These are phyloP conservation scores for Muscina levida DNA, from an alignment of 2,888 invertebrate species.

Conservation along the genomic window DNA sequence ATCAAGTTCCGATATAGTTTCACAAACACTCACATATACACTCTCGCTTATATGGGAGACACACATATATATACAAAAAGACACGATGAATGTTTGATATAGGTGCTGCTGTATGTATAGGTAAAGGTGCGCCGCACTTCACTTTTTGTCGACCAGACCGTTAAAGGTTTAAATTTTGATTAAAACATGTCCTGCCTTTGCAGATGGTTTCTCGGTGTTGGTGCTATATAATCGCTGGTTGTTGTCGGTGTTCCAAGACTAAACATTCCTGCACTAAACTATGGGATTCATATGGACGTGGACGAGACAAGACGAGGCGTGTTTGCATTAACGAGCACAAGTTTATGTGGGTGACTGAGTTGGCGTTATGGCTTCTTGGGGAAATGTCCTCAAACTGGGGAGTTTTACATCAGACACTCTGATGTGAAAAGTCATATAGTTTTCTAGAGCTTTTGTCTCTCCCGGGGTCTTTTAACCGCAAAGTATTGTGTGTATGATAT, in stretches of 20 bases:
- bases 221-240: constrained; percentile 26
- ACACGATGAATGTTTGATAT: no score
- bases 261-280: constrained; percentile 33
- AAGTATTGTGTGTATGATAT: constrained; percentile 52
- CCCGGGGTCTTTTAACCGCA: constrained; percentile 64
- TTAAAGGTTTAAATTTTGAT: constrained; percentile 69
- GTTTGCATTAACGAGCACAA: no score
- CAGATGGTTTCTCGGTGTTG: constrained; percentile 12
- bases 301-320: no score
- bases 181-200: constrained; percentile 64
- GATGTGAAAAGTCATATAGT: constrained; percentile 35
- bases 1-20: constrained; percentile 63
- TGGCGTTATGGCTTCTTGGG: constrained; percentile 31
- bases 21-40: constrained; percentile 29
- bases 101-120: neutral
- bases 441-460: constrained; percentile 44
- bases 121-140: constrained; percentile 34
- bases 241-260: constrained; percentile 42
- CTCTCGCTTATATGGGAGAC: no score
- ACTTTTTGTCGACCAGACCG: constrained; percentile 63
- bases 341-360: constrained; percentile 49
- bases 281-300: no score
- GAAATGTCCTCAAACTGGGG: constrained; percentile 19
- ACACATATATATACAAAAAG: neutral
- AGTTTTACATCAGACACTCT: constrained; percentile 33